Evolutionary conservation across 2,113 vertebrate genomes (phyloP).

Genomic region (Carollia perspicillata): DNA sequence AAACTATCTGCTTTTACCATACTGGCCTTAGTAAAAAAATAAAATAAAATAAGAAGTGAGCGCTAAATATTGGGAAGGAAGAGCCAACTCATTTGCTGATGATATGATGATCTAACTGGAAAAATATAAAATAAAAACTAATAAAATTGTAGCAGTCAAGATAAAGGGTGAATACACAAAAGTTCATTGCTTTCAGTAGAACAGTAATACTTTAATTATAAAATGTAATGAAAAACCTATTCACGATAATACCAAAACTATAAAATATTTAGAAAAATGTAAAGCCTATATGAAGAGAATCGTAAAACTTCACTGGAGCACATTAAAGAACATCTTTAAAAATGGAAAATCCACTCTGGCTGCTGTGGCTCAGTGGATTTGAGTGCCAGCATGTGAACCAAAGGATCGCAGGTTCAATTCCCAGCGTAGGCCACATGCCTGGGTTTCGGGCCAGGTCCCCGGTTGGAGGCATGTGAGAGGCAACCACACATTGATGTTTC

Average conservation of each 20-base stretch:
- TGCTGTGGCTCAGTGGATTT: too few species aligned
- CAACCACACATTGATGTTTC: too few species aligned
- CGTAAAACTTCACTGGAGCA: background rate
- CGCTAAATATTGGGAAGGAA: slow-evolving; percentile 4
- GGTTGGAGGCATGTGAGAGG: too few species aligned
- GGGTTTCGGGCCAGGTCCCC: too few species aligned
- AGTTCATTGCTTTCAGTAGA: background rate
- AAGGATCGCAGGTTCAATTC: too few species aligned
- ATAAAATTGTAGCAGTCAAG: background rate
- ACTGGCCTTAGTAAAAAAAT: background rate
- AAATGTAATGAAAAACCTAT: background rate
- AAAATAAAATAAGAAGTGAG: background rate
- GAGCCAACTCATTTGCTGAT: background rate
- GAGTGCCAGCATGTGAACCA: too few species aligned
- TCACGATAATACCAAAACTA: background rate
- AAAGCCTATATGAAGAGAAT: background rate
- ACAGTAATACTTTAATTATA: background rate
- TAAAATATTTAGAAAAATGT: background rate
- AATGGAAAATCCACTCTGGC: too few species aligned
- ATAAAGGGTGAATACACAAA: slow-evolving; percentile 14
- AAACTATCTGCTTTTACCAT: background rate
- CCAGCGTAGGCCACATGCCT: too few species aligned
- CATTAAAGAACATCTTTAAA: background rate
- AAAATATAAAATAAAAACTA: slow-evolving; percentile 12
- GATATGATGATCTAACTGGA: background rate